phyloP scores from a whole-genome alignment of 2,113 vertebrate genomes.

The Thalassarche chlororhynchos region DNA sequence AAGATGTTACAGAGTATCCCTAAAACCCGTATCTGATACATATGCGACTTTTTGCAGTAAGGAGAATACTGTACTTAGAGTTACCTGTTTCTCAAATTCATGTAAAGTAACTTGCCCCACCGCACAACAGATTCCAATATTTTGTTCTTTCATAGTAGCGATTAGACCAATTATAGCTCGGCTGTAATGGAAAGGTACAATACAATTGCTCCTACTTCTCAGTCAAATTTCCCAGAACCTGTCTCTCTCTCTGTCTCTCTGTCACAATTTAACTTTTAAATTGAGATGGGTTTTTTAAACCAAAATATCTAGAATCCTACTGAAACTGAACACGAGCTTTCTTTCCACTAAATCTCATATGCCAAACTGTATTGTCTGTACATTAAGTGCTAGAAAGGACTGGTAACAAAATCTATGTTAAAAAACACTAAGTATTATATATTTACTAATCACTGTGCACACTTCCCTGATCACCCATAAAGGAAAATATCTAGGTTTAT shows the following conservation, averaged over 20 bases:
- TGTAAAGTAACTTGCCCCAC: neutral
- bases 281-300: neutral
- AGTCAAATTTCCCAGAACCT: constrained; percentile 48
- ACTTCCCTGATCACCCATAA: neutral
- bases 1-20: neutral
- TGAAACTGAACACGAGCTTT: neutral
- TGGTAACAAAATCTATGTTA: neutral
- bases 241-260: constrained; percentile 24
- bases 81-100: neutral
- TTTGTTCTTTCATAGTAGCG: constrained; percentile 35
- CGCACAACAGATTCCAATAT: neutral
- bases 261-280: constrained; percentile 55
- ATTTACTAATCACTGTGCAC: neutral
- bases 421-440: neutral
- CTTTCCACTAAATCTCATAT: constrained; percentile 9
- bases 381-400: neutral
- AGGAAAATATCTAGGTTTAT: neutral
- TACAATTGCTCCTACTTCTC: constrained; percentile 52
- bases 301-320: constrained; percentile 32
- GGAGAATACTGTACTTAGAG: neutral
- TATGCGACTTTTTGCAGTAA: neutral
- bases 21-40: neutral
- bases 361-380: constrained; percentile 3
- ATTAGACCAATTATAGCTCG: constrained; percentile 36
- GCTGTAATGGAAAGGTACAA: constrained; percentile 50